phyloP scores from a whole-genome alignment of 2,113 vertebrate species.

The Serilophus lunatus region DNA sequence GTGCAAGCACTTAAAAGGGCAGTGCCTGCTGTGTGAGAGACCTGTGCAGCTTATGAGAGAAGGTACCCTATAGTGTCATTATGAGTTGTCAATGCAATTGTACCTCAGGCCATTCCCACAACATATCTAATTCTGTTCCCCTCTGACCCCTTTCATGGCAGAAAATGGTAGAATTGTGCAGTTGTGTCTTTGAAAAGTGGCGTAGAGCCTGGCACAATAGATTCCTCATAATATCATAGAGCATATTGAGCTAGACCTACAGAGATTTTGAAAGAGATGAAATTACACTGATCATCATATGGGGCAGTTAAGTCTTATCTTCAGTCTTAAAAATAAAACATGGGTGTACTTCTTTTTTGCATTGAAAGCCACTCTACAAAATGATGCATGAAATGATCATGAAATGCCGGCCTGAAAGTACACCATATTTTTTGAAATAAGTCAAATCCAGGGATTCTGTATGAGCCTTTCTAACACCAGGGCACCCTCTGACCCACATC shows the following conservation, averaged over 20 bases:
- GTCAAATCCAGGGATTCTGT: background rate
- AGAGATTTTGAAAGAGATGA: background rate
- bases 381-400: background rate
- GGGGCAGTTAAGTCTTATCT: background rate
- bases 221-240: background rate
- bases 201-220: background rate
- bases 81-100: background rate
- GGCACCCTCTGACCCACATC: background rate
- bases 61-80: background rate
- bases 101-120: constrained; percentile 43
- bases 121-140: constrained; percentile 29
- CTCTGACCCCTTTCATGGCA: constrained; percentile 18
- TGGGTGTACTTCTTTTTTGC: accelerated
- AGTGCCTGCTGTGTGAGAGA: background rate
- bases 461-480: background rate
- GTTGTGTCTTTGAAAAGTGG: constrained; percentile 29
- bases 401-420: background rate
- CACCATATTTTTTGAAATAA: background rate
- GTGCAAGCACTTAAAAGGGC: background rate
- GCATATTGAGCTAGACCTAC: background rate
- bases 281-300: background rate
- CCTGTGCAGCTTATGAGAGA: background rate
- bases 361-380: background rate
- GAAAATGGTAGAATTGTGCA: constrained; percentile 15
- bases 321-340: background rate